Evolutionary conservation across 2,888 invertebrate genomes (phyloP).

Genomic region (Allophyes oxyacanthae): DNA sequence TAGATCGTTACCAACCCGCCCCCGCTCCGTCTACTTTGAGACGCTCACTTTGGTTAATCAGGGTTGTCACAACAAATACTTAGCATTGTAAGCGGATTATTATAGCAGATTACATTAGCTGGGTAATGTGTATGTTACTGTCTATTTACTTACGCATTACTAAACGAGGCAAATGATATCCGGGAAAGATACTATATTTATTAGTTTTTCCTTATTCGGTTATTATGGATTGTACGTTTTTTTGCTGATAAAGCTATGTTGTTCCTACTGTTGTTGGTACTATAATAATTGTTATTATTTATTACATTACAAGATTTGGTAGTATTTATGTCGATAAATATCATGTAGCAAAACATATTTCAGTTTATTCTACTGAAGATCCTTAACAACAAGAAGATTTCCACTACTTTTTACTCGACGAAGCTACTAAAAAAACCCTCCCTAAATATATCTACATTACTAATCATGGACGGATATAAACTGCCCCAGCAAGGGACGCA

Average conservation of each 20-base stretch:
- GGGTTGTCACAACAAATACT: constrained; percentile 31
- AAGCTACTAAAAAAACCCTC: too few species aligned
- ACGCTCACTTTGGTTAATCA: constrained; percentile 25
- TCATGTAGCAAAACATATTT: too few species aligned
- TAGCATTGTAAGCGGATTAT: constrained; percentile 42
- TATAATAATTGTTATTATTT: not conserved
- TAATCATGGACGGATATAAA: too few species aligned
- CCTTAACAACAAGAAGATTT: too few species aligned
- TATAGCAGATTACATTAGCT: constrained; percentile 41
- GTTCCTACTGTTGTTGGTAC: constrained; percentile 1
- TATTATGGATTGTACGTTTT: constrained; percentile 15
- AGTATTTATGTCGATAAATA: too few species aligned
- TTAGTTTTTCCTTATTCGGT: constrained; percentile 36
- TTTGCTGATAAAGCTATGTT: constrained; percentile 19
- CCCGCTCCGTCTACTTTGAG: too few species aligned
- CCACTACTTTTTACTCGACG: not conserved
- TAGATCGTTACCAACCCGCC: too few species aligned
- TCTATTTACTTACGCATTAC: constrained; percentile 40
- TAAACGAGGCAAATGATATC: constrained; percentile 32
- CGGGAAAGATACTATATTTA: constrained; percentile 17
- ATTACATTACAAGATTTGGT: too few species aligned
- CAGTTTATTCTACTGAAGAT: too few species aligned
- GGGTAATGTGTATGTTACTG: constrained; percentile 30
- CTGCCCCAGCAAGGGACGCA: not conserved
- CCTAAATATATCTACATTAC: too few species aligned